Percentiles rank a stretch among this genome's conserved stretches.
phyloP scores from a whole-genome alignment of 1,140 invertebrate genomes.

The Drosophila erecta region DNA sequence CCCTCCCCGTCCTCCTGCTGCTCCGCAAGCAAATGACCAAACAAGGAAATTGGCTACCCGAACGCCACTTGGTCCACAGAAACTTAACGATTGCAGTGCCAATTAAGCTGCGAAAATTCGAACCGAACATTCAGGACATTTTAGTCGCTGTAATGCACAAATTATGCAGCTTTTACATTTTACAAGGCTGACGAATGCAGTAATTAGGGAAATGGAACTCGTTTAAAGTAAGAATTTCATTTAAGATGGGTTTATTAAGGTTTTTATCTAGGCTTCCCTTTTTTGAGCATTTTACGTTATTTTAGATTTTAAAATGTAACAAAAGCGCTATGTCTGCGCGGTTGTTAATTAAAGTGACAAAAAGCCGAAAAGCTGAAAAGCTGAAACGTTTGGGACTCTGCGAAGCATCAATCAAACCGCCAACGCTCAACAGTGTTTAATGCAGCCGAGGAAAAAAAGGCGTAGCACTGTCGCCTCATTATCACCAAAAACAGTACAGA shows the following conservation, averaged over 20 bases:
- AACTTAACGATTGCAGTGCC: conserved; percentile 24
- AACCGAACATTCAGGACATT: conserved; percentile 4
- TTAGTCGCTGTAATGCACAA: conserved; percentile 12
- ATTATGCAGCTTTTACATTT: conserved; percentile 4
- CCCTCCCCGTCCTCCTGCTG: neutral
- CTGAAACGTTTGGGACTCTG: conserved; percentile 17
- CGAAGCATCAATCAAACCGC: conserved; percentile 45
- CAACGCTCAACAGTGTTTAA: conserved; percentile 38
- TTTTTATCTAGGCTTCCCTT: too few relatives aligned
- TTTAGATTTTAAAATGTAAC: neutral
- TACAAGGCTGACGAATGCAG: neutral
- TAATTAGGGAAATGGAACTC: neutral
- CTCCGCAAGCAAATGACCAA: conserved; percentile 36
- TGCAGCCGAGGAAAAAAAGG: conserved; percentile 23
- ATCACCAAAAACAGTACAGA: conserved; percentile 34
- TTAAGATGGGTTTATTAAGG: too few relatives aligned
- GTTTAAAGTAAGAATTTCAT: too few relatives aligned
- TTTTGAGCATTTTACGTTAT: too few relatives aligned
- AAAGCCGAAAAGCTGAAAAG: conserved; percentile 53
- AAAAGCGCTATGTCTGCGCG: neutral
- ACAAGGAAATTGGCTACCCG: conserved; percentile 45
- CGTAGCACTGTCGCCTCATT: conserved; percentile 36
- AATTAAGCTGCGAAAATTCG: conserved; percentile 32
- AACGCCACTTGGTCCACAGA: conserved; percentile 9
- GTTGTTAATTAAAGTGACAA: conserved; percentile 37